Evolutionary conservation across 1,140 invertebrate species (phyloP), one percentile per base, ranked within the genome.

Genomic region (Geopemphigus sp.): DNA sequence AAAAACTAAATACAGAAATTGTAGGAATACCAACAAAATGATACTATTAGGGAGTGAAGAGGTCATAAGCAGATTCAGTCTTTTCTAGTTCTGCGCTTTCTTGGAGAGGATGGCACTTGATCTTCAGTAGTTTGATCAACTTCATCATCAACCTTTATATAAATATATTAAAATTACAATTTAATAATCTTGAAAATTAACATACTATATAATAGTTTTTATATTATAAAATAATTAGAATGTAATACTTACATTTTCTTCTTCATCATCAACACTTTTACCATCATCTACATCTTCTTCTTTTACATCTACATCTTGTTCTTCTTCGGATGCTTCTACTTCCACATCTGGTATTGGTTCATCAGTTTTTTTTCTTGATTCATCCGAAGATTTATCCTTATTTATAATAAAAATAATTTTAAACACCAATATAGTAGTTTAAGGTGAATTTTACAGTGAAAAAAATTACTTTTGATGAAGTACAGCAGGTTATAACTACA

Each of bases 301-400:
- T 50, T 83, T 80, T 61, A 59, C 59, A 56, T 74, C 76, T 56
- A 81, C 73, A 39, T 82, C 81, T 32, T 63, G 32, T 5, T 76
- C 84, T 68, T 87, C 86, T 5, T 85, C 83, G 54, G 82, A 74
- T 17, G 81, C 64, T 57, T 84, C 84, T 19, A 83, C 81, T 24
- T 82, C 81, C 45, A 85, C 86, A 84, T 90, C 88, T 63, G 87
- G 86, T 63, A 85, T 84, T 53, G 84, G 78, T 81, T 86, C 88
- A 85, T 91, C 89, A 81, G 89, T 91, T 85, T 90, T 92, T 86
- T 88, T 92, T 76, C 86, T 87, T 59, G 86, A 84, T 74, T 82
- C 84, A 81, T 81, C 82, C 74, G 19, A 78, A 81, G 76, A 84
- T 84, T 80, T 85, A 84, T 74, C 83, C 83, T 81, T 85, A 84